phyloP scores from a whole-genome alignment of 2,113 vertebrate species.

The Protomyctophum bolini region DNA sequence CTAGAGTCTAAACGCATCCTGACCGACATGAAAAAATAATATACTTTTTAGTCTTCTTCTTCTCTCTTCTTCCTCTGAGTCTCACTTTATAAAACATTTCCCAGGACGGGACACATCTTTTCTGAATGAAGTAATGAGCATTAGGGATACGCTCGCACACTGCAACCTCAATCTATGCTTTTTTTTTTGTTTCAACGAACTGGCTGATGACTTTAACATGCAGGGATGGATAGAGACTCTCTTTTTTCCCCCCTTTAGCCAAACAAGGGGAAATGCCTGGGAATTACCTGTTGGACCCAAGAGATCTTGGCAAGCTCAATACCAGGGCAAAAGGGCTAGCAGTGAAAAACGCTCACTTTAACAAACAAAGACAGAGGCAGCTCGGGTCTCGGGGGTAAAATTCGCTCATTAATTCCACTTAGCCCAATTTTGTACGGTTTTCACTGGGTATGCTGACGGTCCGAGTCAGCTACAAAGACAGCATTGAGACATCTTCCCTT shows the following conservation, averaged over 20 bases:
- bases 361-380: slow-evolving; percentile 61
- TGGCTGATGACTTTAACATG: slow-evolving; percentile 69
- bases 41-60: slow-evolving; percentile 26
- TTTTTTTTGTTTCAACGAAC: slow-evolving; percentile 2
- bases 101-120: slow-evolving; percentile 59
- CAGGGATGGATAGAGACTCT: slow-evolving; percentile 43
- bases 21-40: slow-evolving; percentile 43
- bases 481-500: slow-evolving; percentile 68
- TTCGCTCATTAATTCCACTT: slow-evolving; percentile 74
- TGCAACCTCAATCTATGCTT: slow-evolving; percentile 20
- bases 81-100: slow-evolving; percentile 49
- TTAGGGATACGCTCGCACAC: slow-evolving; percentile 32
- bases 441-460: slow-evolving; percentile 57
- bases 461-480: slow-evolving; percentile 54
- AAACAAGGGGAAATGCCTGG: slow-evolving; percentile 72
- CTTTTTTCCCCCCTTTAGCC: slow-evolving; percentile 35
- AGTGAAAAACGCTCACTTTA: slow-evolving; percentile 58
- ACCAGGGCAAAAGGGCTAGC: slow-evolving; percentile 37
- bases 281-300: slow-evolving; percentile 71
- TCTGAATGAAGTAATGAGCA: slow-evolving; percentile 65
- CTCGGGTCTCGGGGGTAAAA: slow-evolving; percentile 60
- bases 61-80: slow-evolving; percentile 16
- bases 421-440: slow-evolving; percentile 61
- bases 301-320: slow-evolving; percentile 49
- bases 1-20: slow-evolving; percentile 22